Evolutionary conservation across 1,140 invertebrate genomes (phyloP), one percentile per base, ranked within the genome.

Genomic region (Drosophila willistoni): DNA sequence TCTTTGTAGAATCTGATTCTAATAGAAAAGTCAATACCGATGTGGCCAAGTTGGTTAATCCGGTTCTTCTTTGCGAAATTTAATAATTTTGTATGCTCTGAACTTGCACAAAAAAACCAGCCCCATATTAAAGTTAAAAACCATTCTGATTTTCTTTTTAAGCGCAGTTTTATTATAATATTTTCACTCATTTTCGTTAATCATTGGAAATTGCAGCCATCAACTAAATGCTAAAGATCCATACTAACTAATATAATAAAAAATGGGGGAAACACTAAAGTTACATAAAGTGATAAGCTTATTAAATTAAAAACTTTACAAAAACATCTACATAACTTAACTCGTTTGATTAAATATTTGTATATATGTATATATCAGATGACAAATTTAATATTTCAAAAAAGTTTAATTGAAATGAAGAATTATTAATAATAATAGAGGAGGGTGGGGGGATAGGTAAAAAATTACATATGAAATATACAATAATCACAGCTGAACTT

Each of bases 401-500:
- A 79, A 83, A 79, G 68, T 79, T 75, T 75, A 76, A 79, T 73
- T 19, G 39, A 65, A 61, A 12, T 61, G 61, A 81, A 56, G 59
- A 61, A 36, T 36, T 66, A 66, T 62, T 67, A 68, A 70, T 72
- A 41, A 34, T 76, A 74, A 71, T 25, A 1, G 19, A 1, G 1
- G 76, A 68, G 36, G 36, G 3, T 4, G 36, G 36, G 12, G 36
- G 36, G 10, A 25, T 25, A 3, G 22, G 22, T 25, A 65, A 36
- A 73, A 65, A 85, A 82, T 69, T 86, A 82, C 71, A 82, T 63
- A 87, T 85, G 90, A 82, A 73, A 87, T 81, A 90, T 78, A 89
- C 79, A 77, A 79, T 65, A 90, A 90, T 90, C 86, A 90, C 86
- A 90, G 86, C 86, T 85, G 86, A 90, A 90, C 86, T 90, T 90